Evolutionary conservation across 2,797 vertebrate species (phyloP), one percentile per base, ranked within the genome.

Genomic region (Lepilemur septentrionalis): DNA sequence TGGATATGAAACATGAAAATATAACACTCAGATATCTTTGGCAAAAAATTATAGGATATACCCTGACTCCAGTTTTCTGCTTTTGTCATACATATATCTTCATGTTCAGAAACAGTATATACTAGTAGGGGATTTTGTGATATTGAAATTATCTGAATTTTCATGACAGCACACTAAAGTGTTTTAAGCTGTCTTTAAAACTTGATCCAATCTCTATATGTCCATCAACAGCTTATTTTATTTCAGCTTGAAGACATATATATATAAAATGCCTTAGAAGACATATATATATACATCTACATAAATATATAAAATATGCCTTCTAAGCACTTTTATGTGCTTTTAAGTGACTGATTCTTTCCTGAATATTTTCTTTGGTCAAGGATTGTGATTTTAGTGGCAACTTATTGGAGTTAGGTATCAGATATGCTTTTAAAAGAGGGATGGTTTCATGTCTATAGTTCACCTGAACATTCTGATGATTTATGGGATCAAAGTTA

Each of bases 181-280:
- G 13, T 57, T 91, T 82, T 94, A 84, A 96, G 25, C 69, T 89
- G 9, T 69, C 43, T 95, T 97, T 92, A 88, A 87, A 59, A 69
- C 22, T 61, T 90, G 32, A 13, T 90, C 76, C 84, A 75, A n/a
- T 76, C 79, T 89, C 25, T 59, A 35, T 59, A 4, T 89, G 12
- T 55, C 83, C 69, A 55, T 91, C 78, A 97, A 20, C 82, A 79
- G 10, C 52, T 96, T 89, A 93, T 88, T 93, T 95, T 96, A 89
- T 30, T 92, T 75, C 70, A 61, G 25, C 67, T 76, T 90, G 70
- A 83, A 6, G 15, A 18, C 50, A 52, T 52, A 52, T 52, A 52
- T 52, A 52, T 52, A 52, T 18, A 38, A 38, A 52, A 52, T 52
- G 15, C 50, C 50, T 52, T 52, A 52, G 50, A 81, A 6, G n/a